Evolutionary conservation across 2,888 invertebrate species (phyloP).

Genomic region (Neria commutata): DNA sequence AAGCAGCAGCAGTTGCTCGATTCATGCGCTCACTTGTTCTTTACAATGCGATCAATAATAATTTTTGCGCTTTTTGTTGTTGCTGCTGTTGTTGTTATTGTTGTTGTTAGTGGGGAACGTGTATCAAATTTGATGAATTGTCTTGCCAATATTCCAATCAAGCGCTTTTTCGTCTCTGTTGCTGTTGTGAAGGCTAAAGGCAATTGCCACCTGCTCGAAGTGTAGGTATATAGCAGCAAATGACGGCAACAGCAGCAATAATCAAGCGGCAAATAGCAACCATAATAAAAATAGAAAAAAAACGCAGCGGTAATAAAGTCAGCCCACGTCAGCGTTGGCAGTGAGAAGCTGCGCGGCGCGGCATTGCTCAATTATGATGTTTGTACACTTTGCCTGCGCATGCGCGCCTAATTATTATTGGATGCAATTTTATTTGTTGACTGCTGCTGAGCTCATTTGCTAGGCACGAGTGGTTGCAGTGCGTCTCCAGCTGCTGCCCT

Average conservation of each 20-base stretch:
- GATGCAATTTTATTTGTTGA: no score
- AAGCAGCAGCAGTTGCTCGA: not conserved
- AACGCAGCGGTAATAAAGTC: not conserved
- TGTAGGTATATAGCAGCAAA: conserved; percentile 23
- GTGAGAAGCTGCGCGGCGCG: not conserved
- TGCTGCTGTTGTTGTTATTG: no score
- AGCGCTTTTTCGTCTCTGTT: conserved; percentile 18
- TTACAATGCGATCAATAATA: not conserved
- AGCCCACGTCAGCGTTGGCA: not conserved
- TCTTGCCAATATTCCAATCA: conserved; percentile 25
- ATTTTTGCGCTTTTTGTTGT: no score
- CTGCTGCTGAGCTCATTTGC: not conserved
- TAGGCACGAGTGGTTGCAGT: no score
- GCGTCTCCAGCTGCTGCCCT: not conserved
- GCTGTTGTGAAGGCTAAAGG: conserved; percentile 19
- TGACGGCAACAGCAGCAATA: conserved; percentile 16
- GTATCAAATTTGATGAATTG: conserved; percentile 27
- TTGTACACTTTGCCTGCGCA: not conserved
- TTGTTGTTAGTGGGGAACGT: conserved; percentile 11
- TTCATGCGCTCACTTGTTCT: not conserved
- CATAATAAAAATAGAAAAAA: not conserved
- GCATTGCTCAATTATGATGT: not conserved
- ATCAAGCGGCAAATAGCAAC: not conserved
- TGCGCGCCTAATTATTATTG: no score
- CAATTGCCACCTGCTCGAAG: conserved; percentile 36